phyloP scores from a whole-genome alignment of 1,140 invertebrate species.

The Panulirus ornatus region DNA sequence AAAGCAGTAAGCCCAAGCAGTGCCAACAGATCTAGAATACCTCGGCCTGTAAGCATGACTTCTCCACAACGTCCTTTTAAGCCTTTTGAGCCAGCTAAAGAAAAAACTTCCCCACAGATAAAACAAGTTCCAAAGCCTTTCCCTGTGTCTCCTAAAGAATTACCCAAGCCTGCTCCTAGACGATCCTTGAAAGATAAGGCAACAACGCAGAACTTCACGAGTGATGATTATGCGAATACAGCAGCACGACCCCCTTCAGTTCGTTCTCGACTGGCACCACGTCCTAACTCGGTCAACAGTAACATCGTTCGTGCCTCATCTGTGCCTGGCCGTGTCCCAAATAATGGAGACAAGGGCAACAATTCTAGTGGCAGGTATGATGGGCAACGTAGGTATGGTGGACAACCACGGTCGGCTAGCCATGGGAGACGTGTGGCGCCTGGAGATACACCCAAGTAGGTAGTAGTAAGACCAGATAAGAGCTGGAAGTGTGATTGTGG shows the following conservation, averaged over 20 bases:
- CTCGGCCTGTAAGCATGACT: constrained; percentile 82
- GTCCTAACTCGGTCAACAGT: constrained; percentile 49
- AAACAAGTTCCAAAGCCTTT: constrained; percentile 69
- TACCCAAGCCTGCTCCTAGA: constrained; percentile 74
- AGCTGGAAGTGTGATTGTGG: constrained; percentile 46
- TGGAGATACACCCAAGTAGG: constrained; percentile 72
- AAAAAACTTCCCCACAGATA: constrained; percentile 74
- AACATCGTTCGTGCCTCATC: constrained; percentile 72
- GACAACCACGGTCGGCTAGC: constrained; percentile 72
- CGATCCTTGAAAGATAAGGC: constrained; percentile 74
- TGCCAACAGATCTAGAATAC: constrained; percentile 84
- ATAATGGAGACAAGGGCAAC: constrained; percentile 55
- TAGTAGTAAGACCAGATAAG: constrained; percentile 43
- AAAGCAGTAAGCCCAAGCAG: constrained; percentile 76
- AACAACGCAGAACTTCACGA: constrained; percentile 15
- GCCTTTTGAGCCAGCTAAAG: constrained; percentile 73
- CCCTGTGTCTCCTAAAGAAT: constrained; percentile 66
- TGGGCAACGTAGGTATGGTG: constrained; percentile 72
- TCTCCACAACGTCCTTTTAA: constrained; percentile 74
- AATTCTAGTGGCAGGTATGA: constrained; percentile 72
- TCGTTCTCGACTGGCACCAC: constrained; percentile 66
- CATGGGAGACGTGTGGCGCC: constrained; percentile 73
- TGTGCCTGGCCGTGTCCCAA: constrained; percentile 70
- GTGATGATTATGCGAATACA: neutral
- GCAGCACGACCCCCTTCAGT: constrained; percentile 61